These are phyloP conservation scores for Rhagoletis zephyria DNA, from an alignment of 1,140 invertebrate genomes.

Conservation along the genomic window DNA sequence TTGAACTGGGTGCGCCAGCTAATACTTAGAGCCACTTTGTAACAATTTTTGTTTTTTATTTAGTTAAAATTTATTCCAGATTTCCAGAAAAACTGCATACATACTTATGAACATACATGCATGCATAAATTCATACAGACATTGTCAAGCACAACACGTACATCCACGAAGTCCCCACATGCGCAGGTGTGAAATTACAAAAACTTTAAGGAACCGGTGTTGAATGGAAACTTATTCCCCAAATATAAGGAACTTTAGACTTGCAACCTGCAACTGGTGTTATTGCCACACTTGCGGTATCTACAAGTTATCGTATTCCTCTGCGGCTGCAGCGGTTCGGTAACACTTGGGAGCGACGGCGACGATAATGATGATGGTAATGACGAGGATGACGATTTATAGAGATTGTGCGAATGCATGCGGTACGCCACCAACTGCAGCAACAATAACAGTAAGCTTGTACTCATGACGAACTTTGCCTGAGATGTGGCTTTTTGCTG, in stretches of 20 bases:
- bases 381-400: slow-evolving; percentile 16
- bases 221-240: not conserved
- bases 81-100: too few relatives aligned
- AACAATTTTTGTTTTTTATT: too few relatives aligned
- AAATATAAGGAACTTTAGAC: slow-evolving; percentile 10
- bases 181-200: not conserved
- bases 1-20: too few relatives aligned
- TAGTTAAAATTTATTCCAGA: too few relatives aligned
- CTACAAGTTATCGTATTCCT: slow-evolving; percentile 19
- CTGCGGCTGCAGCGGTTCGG: not conserved
- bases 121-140: too few relatives aligned
- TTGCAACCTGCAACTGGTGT: slow-evolving; percentile 37
- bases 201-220: not conserved
- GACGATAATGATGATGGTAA: slow-evolving; percentile 23
- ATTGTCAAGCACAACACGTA: not conserved
- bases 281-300: slow-evolving; percentile 23
- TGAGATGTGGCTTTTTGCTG: not conserved
- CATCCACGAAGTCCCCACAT: not conserved
- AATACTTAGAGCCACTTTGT: too few relatives aligned
- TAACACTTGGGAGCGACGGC: not conserved
- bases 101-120: too few relatives aligned
- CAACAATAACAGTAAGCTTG: not conserved
- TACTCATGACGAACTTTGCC: not conserved
- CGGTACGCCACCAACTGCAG: not conserved
- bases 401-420: not conserved